A percentile compares a stretch with the other conserved stretches of the same genome.
These are phyloP conservation scores for Drosophila virilis DNA, from an alignment of 1,140 invertebrate genomes.

Conservation along the genomic window DNA sequence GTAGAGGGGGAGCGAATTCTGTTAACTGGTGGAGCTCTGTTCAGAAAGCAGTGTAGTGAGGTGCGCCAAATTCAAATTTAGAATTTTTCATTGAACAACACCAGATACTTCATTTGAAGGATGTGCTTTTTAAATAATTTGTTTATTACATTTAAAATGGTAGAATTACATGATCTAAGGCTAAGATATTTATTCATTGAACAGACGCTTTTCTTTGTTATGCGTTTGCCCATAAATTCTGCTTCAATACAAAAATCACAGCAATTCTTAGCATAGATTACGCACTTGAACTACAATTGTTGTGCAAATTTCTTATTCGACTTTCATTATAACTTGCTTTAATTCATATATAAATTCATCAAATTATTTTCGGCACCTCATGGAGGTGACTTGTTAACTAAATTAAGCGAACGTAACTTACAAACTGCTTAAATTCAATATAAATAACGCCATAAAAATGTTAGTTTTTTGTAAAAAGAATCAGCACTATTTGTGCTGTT, in stretches of 20 bases:
- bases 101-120: too few relatives aligned
- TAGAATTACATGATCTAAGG: slow-evolving; percentile 38
- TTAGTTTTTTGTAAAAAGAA: slow-evolving; percentile 28
- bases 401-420: slow-evolving; percentile 49
- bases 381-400: slow-evolving; percentile 50
- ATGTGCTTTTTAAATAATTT: slow-evolving; percentile 14
- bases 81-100: background rate
- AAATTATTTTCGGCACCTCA: slow-evolving; percentile 52
- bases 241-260: slow-evolving; percentile 66
- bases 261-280: slow-evolving; percentile 58
- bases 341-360: slow-evolving; percentile 64
- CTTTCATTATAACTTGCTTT: slow-evolving; percentile 46
- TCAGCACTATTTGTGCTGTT: slow-evolving; percentile 24
- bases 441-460: slow-evolving; percentile 55
- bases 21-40: slow-evolving; percentile 17
- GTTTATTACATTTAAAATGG: slow-evolving; percentile 24
- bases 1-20: background rate
- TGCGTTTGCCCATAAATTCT: slow-evolving; percentile 50
- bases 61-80: background rate
- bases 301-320: slow-evolving; percentile 55
- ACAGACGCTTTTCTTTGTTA: slow-evolving; percentile 38
- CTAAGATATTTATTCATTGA: slow-evolving; percentile 48
- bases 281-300: slow-evolving; percentile 46
- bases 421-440: slow-evolving; percentile 55
- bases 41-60: background rate